Evolutionary conservation across 2,888 invertebrate genomes (phyloP).

Genomic region (Acheta domesticus): DNA sequence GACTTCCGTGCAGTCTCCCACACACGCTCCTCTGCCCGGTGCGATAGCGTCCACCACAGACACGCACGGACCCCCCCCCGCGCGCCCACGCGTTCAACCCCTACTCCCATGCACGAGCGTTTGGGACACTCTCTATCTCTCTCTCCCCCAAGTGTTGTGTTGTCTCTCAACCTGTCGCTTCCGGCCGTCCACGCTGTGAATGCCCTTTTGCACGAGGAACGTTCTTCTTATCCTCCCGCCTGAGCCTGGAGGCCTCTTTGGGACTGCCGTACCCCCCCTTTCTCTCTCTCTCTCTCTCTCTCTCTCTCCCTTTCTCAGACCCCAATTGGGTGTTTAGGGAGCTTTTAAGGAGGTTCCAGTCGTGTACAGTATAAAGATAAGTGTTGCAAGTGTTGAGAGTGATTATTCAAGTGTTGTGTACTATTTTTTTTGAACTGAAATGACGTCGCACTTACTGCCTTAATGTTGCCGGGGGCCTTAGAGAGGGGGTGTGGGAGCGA

Average conservation of each 20-base stretch:
- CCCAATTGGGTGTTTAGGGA: background rate
- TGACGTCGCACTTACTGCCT: slow-evolving; percentile 2
- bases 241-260: background rate
- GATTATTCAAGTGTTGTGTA: background rate
- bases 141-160: too few relatives aligned
- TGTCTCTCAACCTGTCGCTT: too few relatives aligned
- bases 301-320: background rate
- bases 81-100: too few relatives aligned
- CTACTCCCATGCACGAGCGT: too few relatives aligned
- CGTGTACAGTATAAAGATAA: background rate
- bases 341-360: background rate
- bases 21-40: too few relatives aligned
- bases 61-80: too few relatives aligned
- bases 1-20: too few relatives aligned
- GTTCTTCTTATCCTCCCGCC: background rate
- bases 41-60: too few relatives aligned
- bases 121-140: too few relatives aligned
- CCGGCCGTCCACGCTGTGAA: too few relatives aligned
- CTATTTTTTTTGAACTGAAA: background rate
- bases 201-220: too few relatives aligned
- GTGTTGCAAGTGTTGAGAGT: background rate
- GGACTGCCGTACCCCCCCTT: background rate
- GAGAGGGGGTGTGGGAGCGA: too few relatives aligned
- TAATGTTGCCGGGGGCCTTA: background rate
- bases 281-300: background rate